phyloP scores from a whole-genome alignment of 1,140 invertebrate species.

The Glossosoma conforme region DNA sequence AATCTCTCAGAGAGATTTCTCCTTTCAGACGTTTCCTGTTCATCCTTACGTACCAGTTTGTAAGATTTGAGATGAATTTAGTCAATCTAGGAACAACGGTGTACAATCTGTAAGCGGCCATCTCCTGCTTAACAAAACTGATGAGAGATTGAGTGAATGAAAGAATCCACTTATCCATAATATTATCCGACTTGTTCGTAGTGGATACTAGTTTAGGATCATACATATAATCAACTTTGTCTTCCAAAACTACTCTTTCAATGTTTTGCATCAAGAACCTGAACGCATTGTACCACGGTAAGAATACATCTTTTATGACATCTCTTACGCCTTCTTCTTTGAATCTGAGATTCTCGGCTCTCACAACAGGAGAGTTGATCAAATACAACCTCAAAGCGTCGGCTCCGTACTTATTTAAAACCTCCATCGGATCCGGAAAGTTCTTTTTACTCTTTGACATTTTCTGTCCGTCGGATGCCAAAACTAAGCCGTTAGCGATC shows the following conservation, averaged over 20 bases:
- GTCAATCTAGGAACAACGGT: constrained; percentile 91
- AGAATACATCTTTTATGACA: constrained; percentile 94
- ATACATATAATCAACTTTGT: constrained; percentile 58
- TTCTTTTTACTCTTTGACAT: constrained; percentile 99
- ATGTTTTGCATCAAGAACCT: constrained; percentile 93
- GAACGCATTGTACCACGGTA: constrained; percentile 99
- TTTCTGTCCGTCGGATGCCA: constrained; percentile 96
- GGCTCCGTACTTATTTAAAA: constrained; percentile 92
- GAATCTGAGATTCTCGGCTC: constrained; percentile 94
- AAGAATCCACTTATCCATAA: constrained; percentile 97
- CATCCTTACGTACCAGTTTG: constrained; percentile 98
- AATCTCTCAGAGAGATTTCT: constrained; percentile 73
- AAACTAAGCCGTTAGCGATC: constrained; percentile 90
- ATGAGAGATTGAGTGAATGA: constrained; percentile 94
- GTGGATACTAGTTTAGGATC: constrained; percentile 50
- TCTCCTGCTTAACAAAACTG: constrained; percentile 85
- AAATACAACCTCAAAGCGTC: constrained; percentile 95
- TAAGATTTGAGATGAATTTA: constrained; percentile 95
- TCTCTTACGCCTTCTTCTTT: constrained; percentile 96
- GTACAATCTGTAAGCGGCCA: constrained; percentile 91
- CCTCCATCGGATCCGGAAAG: constrained; percentile 92
- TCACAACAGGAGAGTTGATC: constrained; percentile 96
- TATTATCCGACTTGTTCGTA: constrained; percentile 59
- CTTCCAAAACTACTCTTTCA: constrained; percentile 70
- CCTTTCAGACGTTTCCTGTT: constrained; percentile 92